Evolutionary conservation across 2,113 vertebrate genomes (phyloP), one percentile per base, ranked within the genome.

Genomic region (Etheostoma spectabile): DNA sequence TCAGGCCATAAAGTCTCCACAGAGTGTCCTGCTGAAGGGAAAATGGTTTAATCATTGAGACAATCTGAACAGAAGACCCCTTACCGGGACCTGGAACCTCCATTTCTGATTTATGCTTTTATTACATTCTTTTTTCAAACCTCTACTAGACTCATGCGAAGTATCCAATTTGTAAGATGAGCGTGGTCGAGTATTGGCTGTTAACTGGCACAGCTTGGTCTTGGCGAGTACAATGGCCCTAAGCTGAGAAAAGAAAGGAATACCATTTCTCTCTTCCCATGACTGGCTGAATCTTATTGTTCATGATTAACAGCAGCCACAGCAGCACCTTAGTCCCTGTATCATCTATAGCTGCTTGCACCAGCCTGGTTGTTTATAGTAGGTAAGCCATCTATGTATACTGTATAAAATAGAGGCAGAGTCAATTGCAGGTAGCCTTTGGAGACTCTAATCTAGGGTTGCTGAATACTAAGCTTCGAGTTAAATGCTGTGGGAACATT

Each of bases 41-140:
- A 88, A 91, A 86, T 80, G 56, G 82, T 79, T 90, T 84, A 89
- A 91, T 91, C 82, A 88, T 83, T 82, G 62, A 86, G 73, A 77
- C 80, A 68, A 88, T 91, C 78, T 82, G 52, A 63, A 84, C 77
- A 66, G 87, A 85, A 77, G 24, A 80, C 59, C 77, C 35, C 61
- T 79, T 27, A 72, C 63, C 15, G 13, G 63, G 62, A 56, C 57
- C 55, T 64, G n/a, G 53, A 71, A 74, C 61, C 76, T 79, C 64
- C 35, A 63, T 83, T 86, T 82, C 46, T 22, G 63, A 27, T 51
- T 84, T 69, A 27, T 74, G 21, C 49, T 48, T 71, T 80, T 57
- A 74, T 70, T 67, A 61, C 19, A n/a, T 73, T 66, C 27, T 64
- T 69, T 78, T 80, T 57, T 38, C 8, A 60, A 84, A 45, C 61